These are phyloP conservation scores for Dendrolimus punctatus DNA, from an alignment of 1,140 invertebrate genomes.

Conservation along the genomic window DNA sequence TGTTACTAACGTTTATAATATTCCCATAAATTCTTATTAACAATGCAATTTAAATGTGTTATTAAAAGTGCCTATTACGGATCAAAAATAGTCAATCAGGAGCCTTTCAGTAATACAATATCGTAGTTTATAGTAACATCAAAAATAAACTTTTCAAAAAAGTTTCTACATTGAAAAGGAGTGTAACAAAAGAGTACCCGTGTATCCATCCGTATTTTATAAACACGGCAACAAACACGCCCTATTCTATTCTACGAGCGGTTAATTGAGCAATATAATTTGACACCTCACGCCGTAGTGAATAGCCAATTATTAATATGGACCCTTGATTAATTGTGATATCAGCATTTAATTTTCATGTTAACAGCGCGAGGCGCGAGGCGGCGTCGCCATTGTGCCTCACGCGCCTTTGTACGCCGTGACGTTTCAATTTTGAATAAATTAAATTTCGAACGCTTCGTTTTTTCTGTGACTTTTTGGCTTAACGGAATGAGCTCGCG, in stretches of 20 bases:
- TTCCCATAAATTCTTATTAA: too few relatives aligned
- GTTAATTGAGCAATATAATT: slow-evolving; percentile 71
- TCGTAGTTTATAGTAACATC: too few relatives aligned
- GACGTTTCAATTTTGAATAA: slow-evolving; percentile 72
- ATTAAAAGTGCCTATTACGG: too few relatives aligned
- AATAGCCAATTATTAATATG: slow-evolving; percentile 72
- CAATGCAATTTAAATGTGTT: too few relatives aligned
- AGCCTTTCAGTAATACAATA: too few relatives aligned
- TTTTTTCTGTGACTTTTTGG: slow-evolving; percentile 58
- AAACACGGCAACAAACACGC: slow-evolving; percentile 42
- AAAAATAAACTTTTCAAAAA: background rate
- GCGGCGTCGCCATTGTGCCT: slow-evolving; percentile 45
- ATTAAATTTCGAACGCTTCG: slow-evolving; percentile 70
- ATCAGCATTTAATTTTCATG: slow-evolving; percentile 71
- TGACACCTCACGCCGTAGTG: slow-evolving; percentile 63
- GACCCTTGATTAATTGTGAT: slow-evolving; percentile 70
- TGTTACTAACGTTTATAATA: too few relatives aligned
- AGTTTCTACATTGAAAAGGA: background rate
- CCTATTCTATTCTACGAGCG: slow-evolving; percentile 57
- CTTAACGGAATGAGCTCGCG: slow-evolving; percentile 50
- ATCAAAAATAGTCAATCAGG: too few relatives aligned
- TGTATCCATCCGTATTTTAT: slow-evolving; percentile 31
- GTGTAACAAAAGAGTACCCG: slow-evolving; percentile 4
- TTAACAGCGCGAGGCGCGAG: slow-evolving; percentile 46
- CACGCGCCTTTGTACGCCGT: slow-evolving; percentile 57